These are phyloP conservation scores for Diceros bicornis DNA, from an alignment of 2,797 vertebrate genomes.

Conservation along the genomic window DNA sequence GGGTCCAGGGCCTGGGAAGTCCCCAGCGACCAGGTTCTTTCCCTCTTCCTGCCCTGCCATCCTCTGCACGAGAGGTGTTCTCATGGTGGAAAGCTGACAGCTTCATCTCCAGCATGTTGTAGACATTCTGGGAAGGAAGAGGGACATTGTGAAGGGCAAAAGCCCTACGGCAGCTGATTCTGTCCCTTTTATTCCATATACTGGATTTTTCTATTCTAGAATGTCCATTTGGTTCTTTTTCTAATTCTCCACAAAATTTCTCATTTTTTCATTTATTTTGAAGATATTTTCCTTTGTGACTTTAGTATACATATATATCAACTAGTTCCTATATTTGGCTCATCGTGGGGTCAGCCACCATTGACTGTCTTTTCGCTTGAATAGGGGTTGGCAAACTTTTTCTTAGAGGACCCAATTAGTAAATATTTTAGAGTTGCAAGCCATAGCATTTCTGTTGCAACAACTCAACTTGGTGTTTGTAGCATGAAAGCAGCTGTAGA, in stretches of 20 bases:
- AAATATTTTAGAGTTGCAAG: background rate
- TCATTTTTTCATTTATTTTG: background rate
- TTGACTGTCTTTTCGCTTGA: background rate
- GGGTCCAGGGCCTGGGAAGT: background rate
- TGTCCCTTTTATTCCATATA: background rate
- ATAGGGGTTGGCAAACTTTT: background rate
- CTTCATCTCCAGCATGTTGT: background rate
- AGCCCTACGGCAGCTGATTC: background rate
- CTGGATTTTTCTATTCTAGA: background rate
- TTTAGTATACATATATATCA: background rate
- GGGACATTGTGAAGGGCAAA: background rate
- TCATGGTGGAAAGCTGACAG: fast-evolving
- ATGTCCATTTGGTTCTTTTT: background rate
- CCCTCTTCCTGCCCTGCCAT: background rate
- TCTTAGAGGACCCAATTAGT: background rate
- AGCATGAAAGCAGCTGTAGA: background rate
- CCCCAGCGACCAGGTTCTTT: background rate
- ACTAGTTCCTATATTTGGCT: background rate
- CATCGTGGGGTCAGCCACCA: background rate
- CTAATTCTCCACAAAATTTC: background rate
- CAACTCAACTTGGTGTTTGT: no score
- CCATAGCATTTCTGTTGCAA: background rate
- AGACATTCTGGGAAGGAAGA: background rate
- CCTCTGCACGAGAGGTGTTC: background rate
- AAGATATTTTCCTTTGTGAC: background rate